Conservation (phyloP, 2,888 invertebrate genomes). For the Alsophila aescularia region DNA sequence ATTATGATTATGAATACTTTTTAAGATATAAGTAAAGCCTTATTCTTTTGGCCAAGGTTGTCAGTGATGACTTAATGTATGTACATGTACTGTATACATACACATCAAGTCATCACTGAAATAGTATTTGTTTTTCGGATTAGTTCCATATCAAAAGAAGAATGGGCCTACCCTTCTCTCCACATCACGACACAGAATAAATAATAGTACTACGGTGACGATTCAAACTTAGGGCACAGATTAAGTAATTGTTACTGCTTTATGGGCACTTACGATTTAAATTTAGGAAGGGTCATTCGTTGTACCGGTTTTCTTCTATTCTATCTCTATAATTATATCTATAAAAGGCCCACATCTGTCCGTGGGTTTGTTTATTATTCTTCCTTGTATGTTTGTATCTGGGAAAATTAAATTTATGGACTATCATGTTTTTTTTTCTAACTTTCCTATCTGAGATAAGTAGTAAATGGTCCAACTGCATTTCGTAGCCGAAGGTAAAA, state of each 20-base stretch:
- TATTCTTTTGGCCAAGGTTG: not conserved
- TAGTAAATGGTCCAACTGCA: too few relatives aligned
- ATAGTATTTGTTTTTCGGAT: not conserved
- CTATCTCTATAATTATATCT: not conserved
- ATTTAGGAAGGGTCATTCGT: not conserved
- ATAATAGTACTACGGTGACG: too few relatives aligned
- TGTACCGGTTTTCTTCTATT: conserved; percentile 1
- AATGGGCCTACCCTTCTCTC: not conserved
- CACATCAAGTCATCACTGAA: too few relatives aligned
- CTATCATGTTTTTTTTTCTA: not conserved
- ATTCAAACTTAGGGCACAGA: not conserved
- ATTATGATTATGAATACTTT: too few relatives aligned
- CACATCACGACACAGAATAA: too few relatives aligned
- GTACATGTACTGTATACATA: too few relatives aligned
- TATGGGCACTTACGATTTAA: not conserved
- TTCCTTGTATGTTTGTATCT: not conserved
- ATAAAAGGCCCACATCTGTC: not conserved
- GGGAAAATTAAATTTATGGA: not conserved
- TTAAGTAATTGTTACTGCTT: too few relatives aligned
- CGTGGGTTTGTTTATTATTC: not conserved
- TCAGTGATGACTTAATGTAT: too few relatives aligned
- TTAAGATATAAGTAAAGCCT: too few relatives aligned
- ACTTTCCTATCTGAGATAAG: too few relatives aligned
- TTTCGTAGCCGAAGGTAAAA: too few relatives aligned
- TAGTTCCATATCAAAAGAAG: not conserved